A percentile compares a stretch with the other conserved stretches of the same genome.
These are phyloP conservation scores for Rhea pennata DNA, from an alignment of 2,113 vertebrate genomes.

Conservation along the genomic window DNA sequence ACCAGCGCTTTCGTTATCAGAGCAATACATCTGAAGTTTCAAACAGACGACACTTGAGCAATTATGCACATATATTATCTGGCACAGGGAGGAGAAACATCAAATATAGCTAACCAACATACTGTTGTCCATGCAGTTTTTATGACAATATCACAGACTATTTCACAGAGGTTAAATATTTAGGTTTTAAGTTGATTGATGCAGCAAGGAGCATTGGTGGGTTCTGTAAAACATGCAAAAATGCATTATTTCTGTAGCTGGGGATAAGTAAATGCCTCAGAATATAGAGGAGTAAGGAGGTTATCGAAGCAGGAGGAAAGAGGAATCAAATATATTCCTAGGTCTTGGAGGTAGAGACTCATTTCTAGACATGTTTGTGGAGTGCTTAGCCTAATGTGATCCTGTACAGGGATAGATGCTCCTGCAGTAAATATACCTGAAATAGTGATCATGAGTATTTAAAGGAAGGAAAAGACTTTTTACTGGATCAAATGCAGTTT, in stretches of 20 bases:
- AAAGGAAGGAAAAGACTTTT: background rate
- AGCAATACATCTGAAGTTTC: slow-evolving; percentile 54
- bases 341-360: background rate
- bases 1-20: slow-evolving; percentile 41
- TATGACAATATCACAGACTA: slow-evolving; percentile 1
- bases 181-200: slow-evolving; percentile 24
- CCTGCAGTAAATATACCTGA: background rate
- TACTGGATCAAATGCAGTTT: background rate
- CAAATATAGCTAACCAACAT: slow-evolving; percentile 42
- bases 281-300: background rate
- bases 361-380: background rate
- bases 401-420: background rate
- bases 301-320: background rate
- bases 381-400: background rate
- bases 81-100: slow-evolving; percentile 27
- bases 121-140: slow-evolving; percentile 28
- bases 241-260: background rate
- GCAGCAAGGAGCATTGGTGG: background rate
- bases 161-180: slow-evolving; percentile 40
- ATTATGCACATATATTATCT: slow-evolving; percentile 66
- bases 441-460: background rate
- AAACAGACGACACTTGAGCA: slow-evolving; percentile 51
- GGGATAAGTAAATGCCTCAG: background rate
- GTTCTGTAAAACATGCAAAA: slow-evolving; percentile 35
- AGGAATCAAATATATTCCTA: background rate